phyloP scores from a whole-genome alignment of 2,888 invertebrate genomes.

The Silvanus unidentatus region DNA sequence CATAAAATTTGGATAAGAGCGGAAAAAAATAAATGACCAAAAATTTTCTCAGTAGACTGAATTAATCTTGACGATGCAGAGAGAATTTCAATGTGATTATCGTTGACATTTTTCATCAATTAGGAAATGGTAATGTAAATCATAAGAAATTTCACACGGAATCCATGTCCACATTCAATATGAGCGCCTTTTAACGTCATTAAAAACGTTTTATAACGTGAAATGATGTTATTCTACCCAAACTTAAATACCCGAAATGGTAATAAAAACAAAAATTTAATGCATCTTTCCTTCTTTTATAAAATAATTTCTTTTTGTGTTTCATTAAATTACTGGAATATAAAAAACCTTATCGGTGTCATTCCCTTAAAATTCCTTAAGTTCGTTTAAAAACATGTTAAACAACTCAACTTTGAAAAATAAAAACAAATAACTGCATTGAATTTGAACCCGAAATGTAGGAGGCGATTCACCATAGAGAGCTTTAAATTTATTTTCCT shows the following conservation, averaged over 20 bases:
- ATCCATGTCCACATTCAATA: no score
- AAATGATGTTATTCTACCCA: constrained; percentile 24
- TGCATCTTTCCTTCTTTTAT: constrained; percentile 25
- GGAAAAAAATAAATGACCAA: no score
- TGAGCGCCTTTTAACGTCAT: constrained; percentile 15
- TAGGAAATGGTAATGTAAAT: no score
- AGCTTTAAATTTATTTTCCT: no score
- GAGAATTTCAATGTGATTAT: no score
- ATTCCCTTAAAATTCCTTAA: constrained; percentile 28
- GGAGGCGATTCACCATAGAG: constrained; percentile 20
- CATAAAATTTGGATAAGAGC: no score
- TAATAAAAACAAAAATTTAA: constrained; percentile 36
- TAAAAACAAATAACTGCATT: constrained; percentile 17
- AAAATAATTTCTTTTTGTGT: no score
- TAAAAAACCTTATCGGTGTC: constrained; percentile 30
- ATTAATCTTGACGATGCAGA: no score
- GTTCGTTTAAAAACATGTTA: constrained; percentile 31
- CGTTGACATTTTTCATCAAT: no score
- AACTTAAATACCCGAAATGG: constrained; percentile 16
- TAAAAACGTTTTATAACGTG: constrained; percentile 21
- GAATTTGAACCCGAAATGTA: constrained; percentile 22
- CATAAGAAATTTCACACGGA: no score
- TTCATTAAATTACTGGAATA: constrained; percentile 19
- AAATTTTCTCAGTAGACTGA: no score
- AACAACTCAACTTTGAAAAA: constrained; percentile 23